A percentile compares a stretch with the other conserved stretches of the same genome.
These are phyloP conservation scores for Brachyhypopomus occidentalis DNA, from an alignment of 2,113 vertebrate genomes.

Conservation along the genomic window DNA sequence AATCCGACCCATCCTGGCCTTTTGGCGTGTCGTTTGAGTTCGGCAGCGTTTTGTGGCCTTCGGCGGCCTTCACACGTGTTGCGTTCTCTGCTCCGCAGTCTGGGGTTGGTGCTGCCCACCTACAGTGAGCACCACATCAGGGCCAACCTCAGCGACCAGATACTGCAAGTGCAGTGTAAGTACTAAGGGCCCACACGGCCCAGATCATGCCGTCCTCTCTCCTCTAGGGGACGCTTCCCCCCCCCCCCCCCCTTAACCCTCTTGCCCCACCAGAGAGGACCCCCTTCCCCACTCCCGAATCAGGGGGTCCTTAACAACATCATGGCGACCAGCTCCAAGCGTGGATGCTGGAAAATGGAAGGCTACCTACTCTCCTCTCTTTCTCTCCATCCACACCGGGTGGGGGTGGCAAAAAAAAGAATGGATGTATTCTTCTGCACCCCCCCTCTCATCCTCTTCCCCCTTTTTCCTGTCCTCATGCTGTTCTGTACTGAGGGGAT, in stretches of 20 bases:
- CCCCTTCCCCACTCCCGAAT: conserved; percentile 52
- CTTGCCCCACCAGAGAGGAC: conserved; percentile 57
- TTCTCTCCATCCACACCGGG: conserved; percentile 57
- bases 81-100: conserved; percentile 72
- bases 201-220: background rate
- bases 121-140: conserved; percentile 98
- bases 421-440: conserved; percentile 51
- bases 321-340: background rate
- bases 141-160: conserved; percentile 98
- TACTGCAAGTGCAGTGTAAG: conserved; percentile 99
- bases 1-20: too few species aligned
- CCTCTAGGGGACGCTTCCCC: conserved; percentile 50
- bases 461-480: conserved; percentile 76
- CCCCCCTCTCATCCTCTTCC: conserved; percentile 58
- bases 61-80: background rate
- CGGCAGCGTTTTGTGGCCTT: too few species aligned
- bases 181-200: conserved; percentile 66
- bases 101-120: conserved; percentile 92
- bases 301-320: conserved; percentile 32
- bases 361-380: conserved; percentile 17
- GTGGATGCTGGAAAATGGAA: conserved; percentile 12
- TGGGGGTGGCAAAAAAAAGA: conserved; percentile 65
- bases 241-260: conserved; percentile 16
- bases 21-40: background rate
- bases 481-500: conserved; percentile 79